Evolutionary conservation across 2,797 vertebrate species (phyloP).

Genomic region (Ciconia nigra): DNA sequence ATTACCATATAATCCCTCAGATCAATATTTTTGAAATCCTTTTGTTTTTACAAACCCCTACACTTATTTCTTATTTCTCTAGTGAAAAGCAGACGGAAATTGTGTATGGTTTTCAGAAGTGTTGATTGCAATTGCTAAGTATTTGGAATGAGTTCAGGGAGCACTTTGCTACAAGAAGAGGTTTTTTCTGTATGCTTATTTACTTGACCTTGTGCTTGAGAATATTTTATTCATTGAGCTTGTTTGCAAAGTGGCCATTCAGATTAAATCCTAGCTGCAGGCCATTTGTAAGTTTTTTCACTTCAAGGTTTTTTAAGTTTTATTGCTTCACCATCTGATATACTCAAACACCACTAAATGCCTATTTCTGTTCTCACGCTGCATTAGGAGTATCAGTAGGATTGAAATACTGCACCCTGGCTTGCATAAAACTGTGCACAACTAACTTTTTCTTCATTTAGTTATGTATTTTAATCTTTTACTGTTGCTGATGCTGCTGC

Average conservation of each 20-base stretch:
- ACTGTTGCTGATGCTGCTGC: background rate
- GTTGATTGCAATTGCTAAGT: background rate
- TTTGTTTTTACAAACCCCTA: background rate
- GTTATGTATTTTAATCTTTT: background rate
- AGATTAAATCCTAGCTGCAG: constrained; percentile 8
- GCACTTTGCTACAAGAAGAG: background rate
- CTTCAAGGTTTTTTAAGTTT: background rate
- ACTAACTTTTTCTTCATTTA: background rate
- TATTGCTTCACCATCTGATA: background rate
- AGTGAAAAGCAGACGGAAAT: background rate
- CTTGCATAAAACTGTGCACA: background rate
- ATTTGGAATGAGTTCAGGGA: background rate
- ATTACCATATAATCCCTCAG: background rate
- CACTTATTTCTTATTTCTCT: constrained; percentile 14
- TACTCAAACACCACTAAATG: background rate
- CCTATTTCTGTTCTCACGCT: background rate
- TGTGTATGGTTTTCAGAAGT: background rate
- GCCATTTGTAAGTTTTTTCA: background rate
- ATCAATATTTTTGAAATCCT: constrained; percentile 13
- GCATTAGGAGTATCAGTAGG: background rate
- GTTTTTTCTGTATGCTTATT: background rate
- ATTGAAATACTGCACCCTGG: background rate
- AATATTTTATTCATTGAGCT: background rate
- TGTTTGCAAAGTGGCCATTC: background rate
- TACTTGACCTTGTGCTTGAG: background rate